Evolutionary conservation across 2,888 invertebrate genomes (phyloP).

Genomic region (Tenthredo amoena): DNA sequence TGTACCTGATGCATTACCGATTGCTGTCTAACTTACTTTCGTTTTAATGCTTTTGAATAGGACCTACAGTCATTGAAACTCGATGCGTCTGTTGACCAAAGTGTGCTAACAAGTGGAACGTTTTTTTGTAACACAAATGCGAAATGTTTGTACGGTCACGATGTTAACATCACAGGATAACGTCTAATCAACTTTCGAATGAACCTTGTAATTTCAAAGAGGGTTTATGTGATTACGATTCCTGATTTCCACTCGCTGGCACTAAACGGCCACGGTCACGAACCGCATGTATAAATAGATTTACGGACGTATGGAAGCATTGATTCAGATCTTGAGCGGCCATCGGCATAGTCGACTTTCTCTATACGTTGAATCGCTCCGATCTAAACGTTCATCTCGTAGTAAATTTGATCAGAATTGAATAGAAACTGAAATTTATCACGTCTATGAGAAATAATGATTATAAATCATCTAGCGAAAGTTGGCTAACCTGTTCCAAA

Average conservation of each 20-base stretch:
- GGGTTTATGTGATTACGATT: slow-evolving; percentile 27
- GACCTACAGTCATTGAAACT: background rate
- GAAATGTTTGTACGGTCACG: slow-evolving; percentile 8
- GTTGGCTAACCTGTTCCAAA: slow-evolving; percentile 47
- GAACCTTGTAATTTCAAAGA: slow-evolving; percentile 1
- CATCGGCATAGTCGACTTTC: slow-evolving; percentile 32
- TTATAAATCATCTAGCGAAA: slow-evolving; percentile 39
- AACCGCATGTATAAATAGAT: slow-evolving; percentile 27
- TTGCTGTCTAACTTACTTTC: slow-evolving; percentile 7
- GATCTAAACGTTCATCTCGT: background rate
- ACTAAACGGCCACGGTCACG: slow-evolving; percentile 17
- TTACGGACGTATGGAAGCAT: slow-evolving; percentile 8
- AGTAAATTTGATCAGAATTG: slow-evolving; percentile 34
- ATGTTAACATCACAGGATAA: background rate
- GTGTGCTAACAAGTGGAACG: background rate
- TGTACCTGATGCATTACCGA: background rate
- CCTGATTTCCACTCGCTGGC: slow-evolving; percentile 12
- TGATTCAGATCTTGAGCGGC: slow-evolving; percentile 1
- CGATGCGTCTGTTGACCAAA: background rate
- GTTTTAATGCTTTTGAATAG: background rate
- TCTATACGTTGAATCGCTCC: slow-evolving; percentile 12
- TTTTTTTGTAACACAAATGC: background rate
- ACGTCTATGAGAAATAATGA: slow-evolving; percentile 29
- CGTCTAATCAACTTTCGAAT: slow-evolving; percentile 7
- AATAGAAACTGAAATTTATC: slow-evolving; percentile 50